A percentile compares a stretch with the other conserved stretches of the same genome.
Conservation (phyloP, 1,140 invertebrate genomes). For the Eulimnadia texana region DNA sequence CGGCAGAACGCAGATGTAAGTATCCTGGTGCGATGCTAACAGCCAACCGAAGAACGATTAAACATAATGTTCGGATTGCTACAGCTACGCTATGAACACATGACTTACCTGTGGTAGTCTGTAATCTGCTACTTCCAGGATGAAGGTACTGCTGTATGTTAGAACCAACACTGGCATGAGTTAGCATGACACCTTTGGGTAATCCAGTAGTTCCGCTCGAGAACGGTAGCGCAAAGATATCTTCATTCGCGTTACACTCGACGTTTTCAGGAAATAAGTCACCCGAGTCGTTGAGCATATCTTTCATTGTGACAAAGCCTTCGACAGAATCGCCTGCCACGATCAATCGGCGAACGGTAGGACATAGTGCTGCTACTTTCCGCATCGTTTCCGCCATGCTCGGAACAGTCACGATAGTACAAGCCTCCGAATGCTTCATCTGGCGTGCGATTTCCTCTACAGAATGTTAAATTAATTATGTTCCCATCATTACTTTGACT, state of each 20-base stretch:
- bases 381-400: conserved; percentile 41
- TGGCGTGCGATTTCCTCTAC: conserved; percentile 66
- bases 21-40: conserved; percentile 24
- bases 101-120: neutral
- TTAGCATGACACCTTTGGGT: conserved; percentile 73
- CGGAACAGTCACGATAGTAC: conserved; percentile 47
- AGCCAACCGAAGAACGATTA: too few relatives aligned
- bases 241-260: conserved; percentile 1
- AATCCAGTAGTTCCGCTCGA: conserved; percentile 65
- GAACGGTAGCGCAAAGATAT: neutral
- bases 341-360: conserved; percentile 24
- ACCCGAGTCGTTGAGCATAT: conserved; percentile 12
- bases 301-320: conserved; percentile 2
- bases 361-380: conserved; percentile 20
- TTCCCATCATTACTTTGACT: too few relatives aligned
- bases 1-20: neutral
- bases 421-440: conserved; percentile 45
- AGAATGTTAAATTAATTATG: too few relatives aligned
- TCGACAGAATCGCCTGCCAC: conserved; percentile 22
- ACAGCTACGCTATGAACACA: too few relatives aligned
- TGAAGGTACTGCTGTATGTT: conserved; percentile 41
- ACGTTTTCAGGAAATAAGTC: conserved; percentile 10
- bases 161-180: conserved; percentile 54
- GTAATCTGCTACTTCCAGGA: conserved; percentile 16
- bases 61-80: too few relatives aligned